These are phyloP conservation scores for Anticlea derivata DNA, from an alignment of 2,888 invertebrate genomes.

Conservation along the genomic window DNA sequence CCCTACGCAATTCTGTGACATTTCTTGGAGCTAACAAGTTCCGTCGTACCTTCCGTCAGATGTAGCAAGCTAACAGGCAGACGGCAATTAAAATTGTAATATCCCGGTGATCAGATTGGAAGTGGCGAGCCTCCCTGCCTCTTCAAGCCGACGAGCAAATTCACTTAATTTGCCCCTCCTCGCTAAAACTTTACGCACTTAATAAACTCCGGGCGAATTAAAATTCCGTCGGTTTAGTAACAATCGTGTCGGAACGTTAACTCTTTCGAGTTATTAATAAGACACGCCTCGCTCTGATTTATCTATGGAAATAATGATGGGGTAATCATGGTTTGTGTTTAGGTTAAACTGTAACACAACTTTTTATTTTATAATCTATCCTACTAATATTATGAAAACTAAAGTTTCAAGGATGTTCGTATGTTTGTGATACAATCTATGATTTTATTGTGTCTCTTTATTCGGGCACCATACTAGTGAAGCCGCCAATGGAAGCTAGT, in stretches of 20 bases:
- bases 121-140: constrained; percentile 45
- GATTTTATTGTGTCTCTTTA: no score
- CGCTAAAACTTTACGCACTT: constrained; percentile 81
- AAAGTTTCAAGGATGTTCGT: no score
- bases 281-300: constrained; percentile 66
- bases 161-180: constrained; percentile 75
- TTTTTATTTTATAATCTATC: neutral
- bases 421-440: no score
- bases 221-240: constrained; percentile 80
- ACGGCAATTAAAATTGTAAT: constrained; percentile 60
- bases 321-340: constrained; percentile 62
- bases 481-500: no score
- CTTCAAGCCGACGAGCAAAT: constrained; percentile 64
- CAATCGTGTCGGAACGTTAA: constrained; percentile 76
- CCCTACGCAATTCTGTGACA: neutral
- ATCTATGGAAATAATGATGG: constrained; percentile 62
- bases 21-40: constrained; percentile 18
- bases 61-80: constrained; percentile 34
- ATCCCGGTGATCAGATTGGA: constrained; percentile 63
- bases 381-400: neutral
- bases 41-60: constrained; percentile 8
- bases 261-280: constrained; percentile 76
- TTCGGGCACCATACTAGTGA: no score
- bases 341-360: neutral
- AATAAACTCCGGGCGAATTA: constrained; percentile 80